Percentiles rank a stretch among this genome's conserved stretches.
Conservation (phyloP, 2,888 invertebrate species). For the Nowickia ferox region DNA sequence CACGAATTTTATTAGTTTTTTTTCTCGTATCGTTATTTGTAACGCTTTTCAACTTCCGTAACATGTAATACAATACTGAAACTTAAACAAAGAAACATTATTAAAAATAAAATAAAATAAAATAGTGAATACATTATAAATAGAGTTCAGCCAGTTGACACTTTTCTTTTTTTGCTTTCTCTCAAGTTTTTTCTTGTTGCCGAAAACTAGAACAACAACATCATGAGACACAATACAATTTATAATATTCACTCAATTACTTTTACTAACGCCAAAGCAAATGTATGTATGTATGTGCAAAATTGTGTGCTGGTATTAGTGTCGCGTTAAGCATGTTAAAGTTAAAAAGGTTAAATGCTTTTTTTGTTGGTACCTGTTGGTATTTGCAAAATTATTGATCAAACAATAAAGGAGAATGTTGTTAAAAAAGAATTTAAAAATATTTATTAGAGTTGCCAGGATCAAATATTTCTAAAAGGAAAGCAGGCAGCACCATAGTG, state of each 20-base stretch:
- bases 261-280: neutral
- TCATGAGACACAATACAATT: conserved; percentile 27
- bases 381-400: conserved; percentile 78
- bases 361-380: conserved; percentile 70
- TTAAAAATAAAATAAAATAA: conserved; percentile 36
- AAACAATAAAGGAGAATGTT: conserved; percentile 75
- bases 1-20: conserved; percentile 81
- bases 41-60: conserved; percentile 57
- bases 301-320: neutral
- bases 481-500: too few relatives aligned
- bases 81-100: conserved; percentile 28
- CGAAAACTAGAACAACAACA: conserved; percentile 8
- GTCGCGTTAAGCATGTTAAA: conserved; percentile 23
- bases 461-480: too few relatives aligned
- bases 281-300: neutral
- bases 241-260: conserved; percentile 33
- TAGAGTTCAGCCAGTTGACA: conserved; percentile 28
- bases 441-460: conserved; percentile 29
- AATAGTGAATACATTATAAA: conserved; percentile 34
- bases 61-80: conserved; percentile 55
- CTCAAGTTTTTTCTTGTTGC: neutral
- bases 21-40: conserved; percentile 60
- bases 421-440: conserved; percentile 11
- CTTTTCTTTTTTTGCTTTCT: conserved; percentile 1
- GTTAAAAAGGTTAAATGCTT: conserved; percentile 63